These are phyloP conservation scores for Lycaena phlaeas DNA, from an alignment of 2,888 invertebrate species.

Conservation along the genomic window DNA sequence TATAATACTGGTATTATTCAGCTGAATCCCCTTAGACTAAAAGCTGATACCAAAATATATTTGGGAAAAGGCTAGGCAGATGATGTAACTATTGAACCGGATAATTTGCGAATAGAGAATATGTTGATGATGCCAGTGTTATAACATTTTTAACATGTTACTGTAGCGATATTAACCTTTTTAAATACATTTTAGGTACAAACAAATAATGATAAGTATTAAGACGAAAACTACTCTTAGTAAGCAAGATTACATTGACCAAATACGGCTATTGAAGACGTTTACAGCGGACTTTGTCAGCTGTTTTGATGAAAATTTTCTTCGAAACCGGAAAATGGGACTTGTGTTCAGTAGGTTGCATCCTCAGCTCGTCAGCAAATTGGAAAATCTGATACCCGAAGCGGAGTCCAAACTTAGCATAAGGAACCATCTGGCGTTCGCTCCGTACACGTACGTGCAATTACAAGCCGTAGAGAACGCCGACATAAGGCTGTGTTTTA, in stretches of 20 bases:
- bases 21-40: too few species aligned
- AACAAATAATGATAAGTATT: conserved; percentile 33
- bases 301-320: conserved; percentile 45
- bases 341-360: conserved; percentile 41
- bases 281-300: conserved; percentile 46
- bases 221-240: conserved; percentile 28
- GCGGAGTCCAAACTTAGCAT: conserved; percentile 43
- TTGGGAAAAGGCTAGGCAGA: too few species aligned
- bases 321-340: conserved; percentile 33
- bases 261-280: conserved; percentile 31
- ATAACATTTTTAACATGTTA: too few species aligned
- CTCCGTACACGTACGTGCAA: conserved; percentile 40
- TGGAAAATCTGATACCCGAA: conserved; percentile 37
- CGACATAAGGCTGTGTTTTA: conserved; percentile 39
- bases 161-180: background rate
- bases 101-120: background rate
- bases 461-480: conserved; percentile 30
- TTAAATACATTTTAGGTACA: conserved; percentile 36
- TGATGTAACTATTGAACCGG: background rate
- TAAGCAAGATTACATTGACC: conserved; percentile 26
- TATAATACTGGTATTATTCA: too few species aligned
- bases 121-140: background rate
- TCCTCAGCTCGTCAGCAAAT: conserved; percentile 37
- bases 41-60: too few species aligned
- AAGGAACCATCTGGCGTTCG: conserved; percentile 48